phyloP scores from a whole-genome alignment of 2,888 invertebrate species.

The Pyrgus malvae region DNA sequence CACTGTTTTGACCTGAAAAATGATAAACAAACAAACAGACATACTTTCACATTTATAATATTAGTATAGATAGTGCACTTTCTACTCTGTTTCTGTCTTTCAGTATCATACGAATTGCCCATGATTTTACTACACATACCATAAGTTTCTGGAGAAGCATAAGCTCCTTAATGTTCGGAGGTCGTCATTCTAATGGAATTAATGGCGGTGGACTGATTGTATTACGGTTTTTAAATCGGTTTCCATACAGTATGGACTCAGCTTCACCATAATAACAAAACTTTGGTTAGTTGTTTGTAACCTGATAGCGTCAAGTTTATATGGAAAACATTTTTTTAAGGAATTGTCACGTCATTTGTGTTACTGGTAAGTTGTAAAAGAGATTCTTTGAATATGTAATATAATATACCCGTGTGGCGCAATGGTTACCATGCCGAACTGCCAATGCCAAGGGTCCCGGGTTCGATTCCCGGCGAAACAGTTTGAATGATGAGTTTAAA shows the following conservation, averaged over 20 bases:
- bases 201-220: slow-evolving; percentile 12
- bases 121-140: background rate
- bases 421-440: too few relatives aligned
- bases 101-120: background rate
- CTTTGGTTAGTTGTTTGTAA: slow-evolving; percentile 6
- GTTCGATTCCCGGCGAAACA: too few relatives aligned
- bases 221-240: slow-evolving; percentile 19
- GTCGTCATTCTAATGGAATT: slow-evolving; percentile 3
- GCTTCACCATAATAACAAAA: background rate
- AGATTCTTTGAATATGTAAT: too few relatives aligned
- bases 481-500: too few relatives aligned
- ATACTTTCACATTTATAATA: too few relatives aligned
- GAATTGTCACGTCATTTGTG: background rate
- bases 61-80: too few relatives aligned
- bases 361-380: background rate
- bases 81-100: background rate
- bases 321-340: background rate
- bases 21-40: too few relatives aligned
- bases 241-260: slow-evolving; percentile 6
- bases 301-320: slow-evolving; percentile 4
- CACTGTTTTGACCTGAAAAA: too few relatives aligned
- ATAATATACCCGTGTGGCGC: too few relatives aligned
- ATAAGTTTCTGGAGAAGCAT: slow-evolving; percentile 8
- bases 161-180: background rate
- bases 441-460: too few relatives aligned